Conservation (phyloP, 2,797 vertebrate species). For the Epinephelus coioides region DNA sequence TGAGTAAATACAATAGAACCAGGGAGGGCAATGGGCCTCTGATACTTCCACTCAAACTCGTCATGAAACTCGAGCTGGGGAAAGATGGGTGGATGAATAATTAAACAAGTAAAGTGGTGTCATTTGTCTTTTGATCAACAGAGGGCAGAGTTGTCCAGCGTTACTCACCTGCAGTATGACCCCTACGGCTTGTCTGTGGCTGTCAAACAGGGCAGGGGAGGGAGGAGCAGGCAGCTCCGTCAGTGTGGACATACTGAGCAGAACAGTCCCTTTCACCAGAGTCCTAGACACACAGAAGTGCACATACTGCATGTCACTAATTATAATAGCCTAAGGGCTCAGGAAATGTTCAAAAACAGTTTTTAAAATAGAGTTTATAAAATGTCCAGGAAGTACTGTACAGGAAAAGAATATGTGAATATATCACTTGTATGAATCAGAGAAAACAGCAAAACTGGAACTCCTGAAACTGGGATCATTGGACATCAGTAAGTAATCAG, state of each 20-base stretch:
- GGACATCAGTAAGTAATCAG: too few species aligned
- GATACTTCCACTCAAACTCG: slow-evolving; percentile 72
- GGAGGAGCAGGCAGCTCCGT: slow-evolving; percentile 54
- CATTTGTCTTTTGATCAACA: slow-evolving; percentile 20
- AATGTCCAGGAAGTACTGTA: background rate
- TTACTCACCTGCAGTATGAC: slow-evolving; percentile 82
- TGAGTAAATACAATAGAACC: slow-evolving; percentile 51
- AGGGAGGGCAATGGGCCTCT: slow-evolving; percentile 66
- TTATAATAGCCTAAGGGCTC: background rate
- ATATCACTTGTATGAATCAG: background rate
- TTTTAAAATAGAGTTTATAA: background rate
- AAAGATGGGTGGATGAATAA: background rate
- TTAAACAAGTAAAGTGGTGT: background rate
- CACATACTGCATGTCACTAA: background rate
- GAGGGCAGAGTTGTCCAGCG: slow-evolving; percentile 18
- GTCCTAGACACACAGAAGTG: slow-evolving; percentile 59
- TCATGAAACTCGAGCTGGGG: slow-evolving; percentile 79
- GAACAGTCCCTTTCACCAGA: slow-evolving; percentile 74
- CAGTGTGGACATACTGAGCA: slow-evolving; percentile 80
- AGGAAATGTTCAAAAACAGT: background rate
- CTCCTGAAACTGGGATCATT: too few species aligned
- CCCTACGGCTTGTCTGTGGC: slow-evolving; percentile 74
- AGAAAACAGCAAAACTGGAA: too few species aligned
- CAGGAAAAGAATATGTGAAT: background rate
- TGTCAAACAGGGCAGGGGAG: slow-evolving; percentile 77